These are phyloP conservation scores for Onchidella celtica DNA, from an alignment of 2,888 invertebrate genomes.

Conservation along the genomic window DNA sequence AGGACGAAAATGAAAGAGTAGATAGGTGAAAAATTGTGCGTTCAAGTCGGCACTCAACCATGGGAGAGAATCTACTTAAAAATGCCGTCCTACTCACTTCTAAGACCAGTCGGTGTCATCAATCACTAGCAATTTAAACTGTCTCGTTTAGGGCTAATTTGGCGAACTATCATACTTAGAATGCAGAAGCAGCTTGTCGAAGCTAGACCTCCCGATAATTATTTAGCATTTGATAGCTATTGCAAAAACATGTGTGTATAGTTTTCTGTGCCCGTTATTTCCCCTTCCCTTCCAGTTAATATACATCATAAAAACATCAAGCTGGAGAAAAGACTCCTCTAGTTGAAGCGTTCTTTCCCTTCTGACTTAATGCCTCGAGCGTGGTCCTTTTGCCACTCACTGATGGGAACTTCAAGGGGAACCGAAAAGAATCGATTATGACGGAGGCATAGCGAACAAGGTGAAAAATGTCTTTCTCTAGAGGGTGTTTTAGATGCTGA, in stretches of 20 bases:
- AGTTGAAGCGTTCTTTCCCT: neutral
- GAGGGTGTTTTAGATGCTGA: neutral
- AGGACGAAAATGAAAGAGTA: too few relatives aligned
- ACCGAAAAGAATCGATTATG: neutral
- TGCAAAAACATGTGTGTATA: neutral
- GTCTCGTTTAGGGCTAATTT: conserved; percentile 46
- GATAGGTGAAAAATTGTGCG: too few relatives aligned
- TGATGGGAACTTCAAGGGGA: neutral
- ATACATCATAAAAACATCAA: neutral
- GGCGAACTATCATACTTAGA: conserved; percentile 20
- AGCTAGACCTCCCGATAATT: conserved; percentile 1
- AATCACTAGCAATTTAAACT: conserved; percentile 41
- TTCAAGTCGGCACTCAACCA: neutral
- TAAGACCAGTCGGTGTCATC: neutral
- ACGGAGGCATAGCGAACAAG: neutral
- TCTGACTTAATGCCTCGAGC: neutral
- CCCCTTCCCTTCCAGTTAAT: neutral
- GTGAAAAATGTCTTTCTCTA: conserved; percentile 4
- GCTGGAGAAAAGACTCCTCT: neutral
- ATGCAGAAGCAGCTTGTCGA: neutral
- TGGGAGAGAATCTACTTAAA: neutral
- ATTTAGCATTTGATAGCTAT: conserved; percentile 13
- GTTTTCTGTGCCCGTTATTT: neutral
- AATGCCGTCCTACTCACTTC: conserved; percentile 6
- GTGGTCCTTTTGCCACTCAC: neutral